phyloP scores from a whole-genome alignment of 2,797 vertebrate genomes.

The Nothura maculosa region DNA sequence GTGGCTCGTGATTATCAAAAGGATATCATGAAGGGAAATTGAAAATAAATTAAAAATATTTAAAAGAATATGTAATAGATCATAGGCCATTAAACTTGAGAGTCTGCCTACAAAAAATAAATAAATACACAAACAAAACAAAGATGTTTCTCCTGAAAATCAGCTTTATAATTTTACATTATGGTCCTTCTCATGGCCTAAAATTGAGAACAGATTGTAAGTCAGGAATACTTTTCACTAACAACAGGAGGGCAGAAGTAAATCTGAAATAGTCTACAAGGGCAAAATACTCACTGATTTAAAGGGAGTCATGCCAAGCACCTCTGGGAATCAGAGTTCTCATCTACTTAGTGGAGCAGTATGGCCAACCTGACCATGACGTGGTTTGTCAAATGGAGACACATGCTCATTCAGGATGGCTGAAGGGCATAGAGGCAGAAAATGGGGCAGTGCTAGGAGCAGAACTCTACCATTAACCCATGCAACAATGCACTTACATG shows the following conservation, averaged over 20 bases:
- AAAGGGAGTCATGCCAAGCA: background rate
- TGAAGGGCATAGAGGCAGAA: background rate
- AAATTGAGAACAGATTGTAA: background rate
- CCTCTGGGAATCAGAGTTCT: fast-evolving
- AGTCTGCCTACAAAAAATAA: background rate
- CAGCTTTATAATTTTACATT: background rate
- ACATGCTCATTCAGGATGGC: fast-evolving
- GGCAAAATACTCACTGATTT: background rate
- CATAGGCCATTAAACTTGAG: background rate
- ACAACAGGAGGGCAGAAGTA: background rate
- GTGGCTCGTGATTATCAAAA: background rate
- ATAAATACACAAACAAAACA: no score
- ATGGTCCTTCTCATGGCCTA: background rate
- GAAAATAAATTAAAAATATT: background rate
- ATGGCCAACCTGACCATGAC: fast-evolving
- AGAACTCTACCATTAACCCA: background rate
- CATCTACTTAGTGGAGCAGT: fast-evolving
- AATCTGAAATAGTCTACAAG: background rate
- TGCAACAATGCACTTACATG: fast-evolving
- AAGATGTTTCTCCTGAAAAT: background rate
- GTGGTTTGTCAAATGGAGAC: background rate
- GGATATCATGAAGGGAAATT: background rate
- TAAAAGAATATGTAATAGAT: background rate
- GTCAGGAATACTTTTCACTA: background rate
- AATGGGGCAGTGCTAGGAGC: fast-evolving